phyloP scores from a whole-genome alignment of 2,797 vertebrate species.

The Leucoraja ocellata region DNA sequence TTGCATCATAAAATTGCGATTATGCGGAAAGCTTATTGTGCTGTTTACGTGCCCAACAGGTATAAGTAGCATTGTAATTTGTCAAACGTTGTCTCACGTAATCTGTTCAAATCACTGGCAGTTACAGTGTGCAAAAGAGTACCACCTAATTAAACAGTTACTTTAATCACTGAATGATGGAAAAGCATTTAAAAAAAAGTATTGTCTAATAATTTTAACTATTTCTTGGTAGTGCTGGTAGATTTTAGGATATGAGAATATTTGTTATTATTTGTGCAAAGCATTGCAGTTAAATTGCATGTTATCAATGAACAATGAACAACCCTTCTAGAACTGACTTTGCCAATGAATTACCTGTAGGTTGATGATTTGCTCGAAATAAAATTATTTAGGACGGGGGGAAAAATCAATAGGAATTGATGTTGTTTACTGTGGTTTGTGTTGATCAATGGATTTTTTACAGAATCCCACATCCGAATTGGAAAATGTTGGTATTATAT shows the following conservation, averaged over 20 bases:
- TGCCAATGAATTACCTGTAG: slow-evolving; percentile 3
- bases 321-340: slow-evolving; percentile 51
- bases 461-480: not conserved
- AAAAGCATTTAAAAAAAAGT: slow-evolving; percentile 37
- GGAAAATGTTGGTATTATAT: not conserved
- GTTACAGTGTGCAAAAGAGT: slow-evolving; percentile 60
- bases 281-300: slow-evolving; percentile 45
- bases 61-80: slow-evolving; percentile 71
- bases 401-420: not conserved
- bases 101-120: slow-evolving; percentile 65
- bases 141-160: slow-evolving; percentile 55
- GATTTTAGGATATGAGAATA: slow-evolving; percentile 34
- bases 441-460: not conserved
- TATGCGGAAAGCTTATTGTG: slow-evolving; percentile 67
- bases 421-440: slow-evolving; percentile 22
- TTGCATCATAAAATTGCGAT: slow-evolving; percentile 55
- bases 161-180: slow-evolving; percentile 73
- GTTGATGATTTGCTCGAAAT: slow-evolving; percentile 9
- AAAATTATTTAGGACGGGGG: not conserved
- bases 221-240: slow-evolving; percentile 36
- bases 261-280: slow-evolving; percentile 38
- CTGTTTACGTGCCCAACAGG: slow-evolving; percentile 65
- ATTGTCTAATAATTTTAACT: slow-evolving; percentile 29
- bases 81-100: slow-evolving; percentile 77
- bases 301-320: slow-evolving; percentile 44